phyloP scores from a whole-genome alignment of 2,797 vertebrate species.

The Halcyon smyrnensis region DNA sequence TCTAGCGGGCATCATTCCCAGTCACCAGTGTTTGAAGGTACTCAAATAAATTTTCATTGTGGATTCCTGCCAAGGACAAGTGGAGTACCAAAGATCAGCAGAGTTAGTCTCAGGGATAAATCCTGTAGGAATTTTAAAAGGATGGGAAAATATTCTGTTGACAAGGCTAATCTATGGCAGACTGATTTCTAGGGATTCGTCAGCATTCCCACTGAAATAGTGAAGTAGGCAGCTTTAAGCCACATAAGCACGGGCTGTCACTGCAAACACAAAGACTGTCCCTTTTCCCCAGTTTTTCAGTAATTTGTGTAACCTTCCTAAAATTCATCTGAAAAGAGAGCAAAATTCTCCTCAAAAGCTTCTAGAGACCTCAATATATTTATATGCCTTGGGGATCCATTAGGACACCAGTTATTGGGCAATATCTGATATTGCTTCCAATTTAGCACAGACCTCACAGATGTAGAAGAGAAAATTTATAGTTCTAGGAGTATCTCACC shows the following conservation, averaged over 20 bases:
- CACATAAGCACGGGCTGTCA: rapidly evolving
- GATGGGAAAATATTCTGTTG: neutral
- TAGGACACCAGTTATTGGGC: neutral
- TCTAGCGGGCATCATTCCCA: neutral
- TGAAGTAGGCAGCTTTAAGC: neutral
- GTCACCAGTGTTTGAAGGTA: neutral
- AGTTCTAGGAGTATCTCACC: neutral
- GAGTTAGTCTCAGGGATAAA: neutral
- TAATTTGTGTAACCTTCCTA: neutral
- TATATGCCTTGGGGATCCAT: neutral
- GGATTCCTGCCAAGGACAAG: neutral
- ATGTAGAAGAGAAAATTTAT: neutral
- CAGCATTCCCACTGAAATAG: neutral
- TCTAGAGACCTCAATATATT: neutral
- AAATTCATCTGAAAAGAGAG: neutral
- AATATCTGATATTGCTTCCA: neutral
- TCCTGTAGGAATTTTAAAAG: neutral
- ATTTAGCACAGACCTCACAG: neutral
- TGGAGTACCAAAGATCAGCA: neutral
- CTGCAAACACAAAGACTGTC: neutral
- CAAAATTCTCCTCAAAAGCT: neutral
- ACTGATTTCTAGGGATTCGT: neutral
- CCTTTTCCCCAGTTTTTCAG: neutral
- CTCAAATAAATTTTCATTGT: neutral
- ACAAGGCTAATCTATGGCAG: neutral